Evolutionary conservation across 37 sponge, comb jelly and placozoan genomes (phyloP).

Genomic region (Crambe crambe): DNA sequence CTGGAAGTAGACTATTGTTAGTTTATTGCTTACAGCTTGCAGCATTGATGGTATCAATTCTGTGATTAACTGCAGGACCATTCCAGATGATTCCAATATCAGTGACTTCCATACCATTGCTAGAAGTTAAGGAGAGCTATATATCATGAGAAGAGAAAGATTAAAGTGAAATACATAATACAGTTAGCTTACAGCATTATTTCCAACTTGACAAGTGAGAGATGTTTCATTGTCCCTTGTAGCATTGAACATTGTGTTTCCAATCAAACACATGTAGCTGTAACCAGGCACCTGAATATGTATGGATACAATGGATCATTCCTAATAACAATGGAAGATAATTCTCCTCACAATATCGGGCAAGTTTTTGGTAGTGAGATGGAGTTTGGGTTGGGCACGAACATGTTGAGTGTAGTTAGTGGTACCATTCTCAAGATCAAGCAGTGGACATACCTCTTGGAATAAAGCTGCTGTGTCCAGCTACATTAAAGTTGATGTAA

Average conservation of each 20-base stretch:
- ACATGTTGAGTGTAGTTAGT: slow-evolving; percentile 39
- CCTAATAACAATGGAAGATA: no score
- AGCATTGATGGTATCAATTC: not conserved
- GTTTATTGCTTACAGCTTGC: not conserved
- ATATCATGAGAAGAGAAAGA: not conserved
- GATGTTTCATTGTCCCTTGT: slow-evolving; percentile 18
- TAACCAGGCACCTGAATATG: not conserved
- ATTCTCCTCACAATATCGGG: slow-evolving; percentile 22
- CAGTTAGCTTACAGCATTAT: not conserved
- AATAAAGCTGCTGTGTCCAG: not conserved
- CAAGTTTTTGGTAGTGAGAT: slow-evolving; percentile 46
- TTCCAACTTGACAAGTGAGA: no score
- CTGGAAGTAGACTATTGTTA: no score
- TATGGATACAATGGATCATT: not conserved
- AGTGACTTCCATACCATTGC: not conserved
- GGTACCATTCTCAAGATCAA: slow-evolving; percentile 2
- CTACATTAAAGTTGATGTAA: no score
- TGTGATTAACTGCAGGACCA: not conserved
- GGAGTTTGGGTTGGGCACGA: not conserved
- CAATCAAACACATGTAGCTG: slow-evolving; percentile 10
- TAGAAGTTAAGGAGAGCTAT: not conserved
- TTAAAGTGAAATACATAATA: not conserved
- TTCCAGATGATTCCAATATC: not conserved
- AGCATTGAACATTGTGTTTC: not conserved
- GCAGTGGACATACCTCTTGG: slow-evolving; percentile 42